These are phyloP conservation scores for Poeciliopsis turrubarensis DNA, from an alignment of 2,113 vertebrate genomes.

Conservation along the genomic window DNA sequence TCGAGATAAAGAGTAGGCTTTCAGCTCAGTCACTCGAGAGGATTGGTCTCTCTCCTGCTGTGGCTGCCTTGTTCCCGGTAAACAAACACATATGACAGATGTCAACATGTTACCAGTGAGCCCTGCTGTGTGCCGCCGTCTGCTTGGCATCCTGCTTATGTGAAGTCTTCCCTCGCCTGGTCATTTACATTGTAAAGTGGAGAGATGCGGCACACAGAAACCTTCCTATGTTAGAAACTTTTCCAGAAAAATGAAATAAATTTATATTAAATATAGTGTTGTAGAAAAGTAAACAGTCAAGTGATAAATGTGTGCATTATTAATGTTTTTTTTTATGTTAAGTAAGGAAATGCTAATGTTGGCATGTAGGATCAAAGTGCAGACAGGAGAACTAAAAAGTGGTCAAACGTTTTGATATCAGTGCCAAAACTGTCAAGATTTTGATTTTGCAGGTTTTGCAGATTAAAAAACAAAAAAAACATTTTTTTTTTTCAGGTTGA, in stretches of 20 bases:
- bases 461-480: too few species aligned
- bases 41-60: slow-evolving; percentile 38
- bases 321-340: not conserved
- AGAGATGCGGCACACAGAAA: not conserved
- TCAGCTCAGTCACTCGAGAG: slow-evolving; percentile 41
- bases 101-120: slow-evolving; percentile 54
- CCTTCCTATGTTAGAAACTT: not conserved
- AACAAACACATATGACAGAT: slow-evolving; percentile 69
- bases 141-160: slow-evolving; percentile 18
- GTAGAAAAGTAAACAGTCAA: not conserved
- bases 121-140: slow-evolving; percentile 19
- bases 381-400: too few species aligned
- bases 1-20: slow-evolving; percentile 21
- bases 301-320: not conserved
- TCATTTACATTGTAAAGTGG: slow-evolving; percentile 6
- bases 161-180: slow-evolving; percentile 11
- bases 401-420: too few species aligned
- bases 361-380: too few species aligned
- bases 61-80: slow-evolving; percentile 54
- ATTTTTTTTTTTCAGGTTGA: too few species aligned
- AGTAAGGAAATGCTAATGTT: too few species aligned
- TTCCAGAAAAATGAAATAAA: not conserved
- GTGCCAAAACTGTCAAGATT: too few species aligned
- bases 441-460: too few species aligned
- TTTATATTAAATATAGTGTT: not conserved